Base-by-base conservation (phyloP, 1,140 invertebrate genomes). In the Hyles vespertilio region DNA sequence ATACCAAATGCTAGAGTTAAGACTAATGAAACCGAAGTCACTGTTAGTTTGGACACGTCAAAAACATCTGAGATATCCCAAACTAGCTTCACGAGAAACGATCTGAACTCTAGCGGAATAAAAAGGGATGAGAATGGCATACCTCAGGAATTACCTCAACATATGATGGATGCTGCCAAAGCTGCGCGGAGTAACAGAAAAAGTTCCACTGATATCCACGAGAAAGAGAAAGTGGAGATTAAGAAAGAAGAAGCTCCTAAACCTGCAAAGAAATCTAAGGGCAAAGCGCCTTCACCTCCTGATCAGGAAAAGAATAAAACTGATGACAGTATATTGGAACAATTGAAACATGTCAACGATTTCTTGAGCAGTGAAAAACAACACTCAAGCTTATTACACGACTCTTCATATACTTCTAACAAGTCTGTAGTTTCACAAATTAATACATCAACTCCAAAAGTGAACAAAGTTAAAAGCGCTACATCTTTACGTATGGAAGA, bases 201-300 rank as follows among this genome's bases (percentile, higher is more conserved):
- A 70, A 92, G 82, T 67, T 81, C 85, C 4, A 61, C 76, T 49
- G 86, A 89, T 58, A 58, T 81, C 44, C 59, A 70, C 51, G 87
- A 89, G 33, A 81, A 79, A 62, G 79, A 84, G 56, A 84, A 80
- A 62, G 46, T 59, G n/a, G 83, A 83, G 34, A 60, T 69, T n/a
- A 89, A 86, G 65, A 82, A 79, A 64, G 87, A 89, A 22, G 91
- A 91, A 66, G 79, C 79, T 48, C 83, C 86, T 8, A 88, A 89
- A 74, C 83, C 81, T 79, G 76, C 61, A 79, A 93, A 93, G 58
- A 94, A 92, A 69, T 91, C 91, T 22, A 95, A 95, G 74, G 91
- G 94, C 1, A 94, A 94, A 87, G 94, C 94, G 8, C 94, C 94
- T 2, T 92, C 91, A 0, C 93, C 93, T 2, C 93, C 94, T 7